Base-by-base conservation (phyloP, 2,888 invertebrate genomes). In the Macrophya alboannulata region DNA sequence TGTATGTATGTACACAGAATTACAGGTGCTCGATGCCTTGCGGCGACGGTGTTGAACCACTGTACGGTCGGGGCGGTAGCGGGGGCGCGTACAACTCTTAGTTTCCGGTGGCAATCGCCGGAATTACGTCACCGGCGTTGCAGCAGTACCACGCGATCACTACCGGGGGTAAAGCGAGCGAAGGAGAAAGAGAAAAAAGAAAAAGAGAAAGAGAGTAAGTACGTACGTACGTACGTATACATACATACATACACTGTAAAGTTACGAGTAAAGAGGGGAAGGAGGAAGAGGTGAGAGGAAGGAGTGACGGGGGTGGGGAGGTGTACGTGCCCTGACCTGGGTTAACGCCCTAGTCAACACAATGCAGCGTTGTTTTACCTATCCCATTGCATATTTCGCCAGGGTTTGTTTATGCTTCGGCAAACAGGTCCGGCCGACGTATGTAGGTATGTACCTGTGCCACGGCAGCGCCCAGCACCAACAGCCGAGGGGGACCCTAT, bases 311-410 rank as follows among this genome's bases (percentile, higher is more conserved):
- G 59, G 79, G 40, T 25, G 65, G 65, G 83, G 37, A 31, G 65
- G 25, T 43, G 82, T 83, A 83, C 83, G 68, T 91, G 90, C 89
- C 89, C 91, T 90, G 91, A 91, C 91, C 91, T 91, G 89, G 91
- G 91, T 91, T 91, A 91, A 91, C 90, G 91, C 89, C 91, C 91
- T 89, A 86, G 86, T 87, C 88, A 86, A 88, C 88, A 90, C 91
- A 89, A 91, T 90, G 89, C 89, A 90, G 90, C 90, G 89, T 90
- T 91, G 89, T 91, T 90, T 89, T 88, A 77, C 82, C 89, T 88
- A 89, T 86, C 89, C 89, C 91, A 88, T 89, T 88, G 89, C 86
- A 82, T 82, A 85, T 85, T 45, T 85, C 71, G 68, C 81, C 68
- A 87, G 87, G 74, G 65, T 88, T 87, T 87, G 83, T 86, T 85